Conservation (phyloP, 2,113 vertebrate species). For the Phrynosoma blainvillii region DNA sequence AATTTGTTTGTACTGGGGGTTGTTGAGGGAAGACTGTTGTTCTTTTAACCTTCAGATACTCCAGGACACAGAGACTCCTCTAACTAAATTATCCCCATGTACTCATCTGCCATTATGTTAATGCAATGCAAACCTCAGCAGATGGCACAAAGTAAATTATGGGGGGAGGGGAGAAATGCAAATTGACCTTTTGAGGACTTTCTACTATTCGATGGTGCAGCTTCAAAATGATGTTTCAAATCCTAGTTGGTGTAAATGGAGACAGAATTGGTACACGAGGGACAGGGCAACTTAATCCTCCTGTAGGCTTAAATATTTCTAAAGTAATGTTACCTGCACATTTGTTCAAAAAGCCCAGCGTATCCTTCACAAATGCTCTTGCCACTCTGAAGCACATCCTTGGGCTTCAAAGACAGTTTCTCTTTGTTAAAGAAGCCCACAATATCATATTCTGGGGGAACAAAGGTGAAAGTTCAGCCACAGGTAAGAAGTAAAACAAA, state of each 20-base stretch:
- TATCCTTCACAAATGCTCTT: slow-evolving; percentile 85
- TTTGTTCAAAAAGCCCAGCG: slow-evolving; percentile 78
- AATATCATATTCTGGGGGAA: slow-evolving; percentile 78
- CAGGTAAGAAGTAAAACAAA: background rate
- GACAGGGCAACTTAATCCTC: slow-evolving; percentile 16
- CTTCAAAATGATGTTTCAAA: slow-evolving; percentile 63
- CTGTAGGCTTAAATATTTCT: background rate
- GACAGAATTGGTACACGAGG: slow-evolving; percentile 9
- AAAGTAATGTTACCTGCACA: slow-evolving; percentile 82
- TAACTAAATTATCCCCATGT: slow-evolving; percentile 77
- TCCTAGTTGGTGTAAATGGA: slow-evolving; percentile 54
- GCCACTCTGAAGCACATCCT: slow-evolving; percentile 74
- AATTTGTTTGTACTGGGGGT: background rate
- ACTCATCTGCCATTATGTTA: slow-evolving; percentile 82
- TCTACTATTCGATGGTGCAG: slow-evolving; percentile 66
- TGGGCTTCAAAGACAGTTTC: slow-evolving; percentile 64
- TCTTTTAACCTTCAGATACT: slow-evolving; percentile 78
- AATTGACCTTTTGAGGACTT: slow-evolving; percentile 79
- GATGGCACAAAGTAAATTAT: slow-evolving; percentile 81
- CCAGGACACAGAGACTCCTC: slow-evolving; percentile 62
- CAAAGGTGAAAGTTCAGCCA: slow-evolving; percentile 46
- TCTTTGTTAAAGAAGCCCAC: slow-evolving; percentile 76
- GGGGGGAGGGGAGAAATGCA: slow-evolving; percentile 46
- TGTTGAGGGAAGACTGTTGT: slow-evolving; percentile 41
- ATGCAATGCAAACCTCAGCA: slow-evolving; percentile 74